phyloP scores from a whole-genome alignment of 2,888 invertebrate species.

The Ligdia adustata region DNA sequence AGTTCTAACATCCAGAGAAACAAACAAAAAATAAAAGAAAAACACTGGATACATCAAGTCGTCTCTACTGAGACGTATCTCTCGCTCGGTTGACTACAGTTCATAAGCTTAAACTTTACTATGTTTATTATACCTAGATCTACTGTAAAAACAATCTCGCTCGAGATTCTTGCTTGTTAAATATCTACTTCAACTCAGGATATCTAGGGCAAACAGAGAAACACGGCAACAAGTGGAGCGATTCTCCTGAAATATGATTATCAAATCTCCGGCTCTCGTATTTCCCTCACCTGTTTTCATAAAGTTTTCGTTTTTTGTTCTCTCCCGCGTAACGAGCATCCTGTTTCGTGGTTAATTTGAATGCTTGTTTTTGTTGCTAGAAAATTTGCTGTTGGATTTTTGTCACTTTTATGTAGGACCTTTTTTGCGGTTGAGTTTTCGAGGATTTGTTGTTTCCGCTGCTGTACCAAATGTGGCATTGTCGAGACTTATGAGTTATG shows the following conservation, averaged over 20 bases:
- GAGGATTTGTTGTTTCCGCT: conserved; percentile 43
- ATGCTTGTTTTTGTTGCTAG: conserved; percentile 69
- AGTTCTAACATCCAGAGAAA: no score
- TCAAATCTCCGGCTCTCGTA: conserved; percentile 54
- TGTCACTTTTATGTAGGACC: conserved; percentile 48
- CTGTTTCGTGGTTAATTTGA: conserved; percentile 75
- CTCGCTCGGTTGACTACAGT: no score
- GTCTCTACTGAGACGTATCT: no score
- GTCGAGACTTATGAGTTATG: conserved; percentile 9
- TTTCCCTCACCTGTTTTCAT: conserved; percentile 64
- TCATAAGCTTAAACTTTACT: no score
- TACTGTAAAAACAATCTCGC: no score
- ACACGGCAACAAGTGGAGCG: conserved; percentile 58
- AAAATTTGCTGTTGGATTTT: conserved; percentile 60
- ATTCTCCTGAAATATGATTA: conserved; percentile 65
- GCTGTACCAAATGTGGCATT: conserved; percentile 24
- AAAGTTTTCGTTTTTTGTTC: conserved; percentile 62
- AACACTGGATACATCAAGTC: no score
- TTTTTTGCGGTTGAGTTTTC: conserved; percentile 36
- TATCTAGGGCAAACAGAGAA: conserved; percentile 43
- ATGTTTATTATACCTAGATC: no score
- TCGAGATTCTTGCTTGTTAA: no score
- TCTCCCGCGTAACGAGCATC: conserved; percentile 68
- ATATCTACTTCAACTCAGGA: not conserved
- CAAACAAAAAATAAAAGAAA: no score